Evolutionary conservation across 2,113 vertebrate genomes (phyloP), one percentile per base, ranked within the genome.

Genomic region (Catharus bicknelli): DNA sequence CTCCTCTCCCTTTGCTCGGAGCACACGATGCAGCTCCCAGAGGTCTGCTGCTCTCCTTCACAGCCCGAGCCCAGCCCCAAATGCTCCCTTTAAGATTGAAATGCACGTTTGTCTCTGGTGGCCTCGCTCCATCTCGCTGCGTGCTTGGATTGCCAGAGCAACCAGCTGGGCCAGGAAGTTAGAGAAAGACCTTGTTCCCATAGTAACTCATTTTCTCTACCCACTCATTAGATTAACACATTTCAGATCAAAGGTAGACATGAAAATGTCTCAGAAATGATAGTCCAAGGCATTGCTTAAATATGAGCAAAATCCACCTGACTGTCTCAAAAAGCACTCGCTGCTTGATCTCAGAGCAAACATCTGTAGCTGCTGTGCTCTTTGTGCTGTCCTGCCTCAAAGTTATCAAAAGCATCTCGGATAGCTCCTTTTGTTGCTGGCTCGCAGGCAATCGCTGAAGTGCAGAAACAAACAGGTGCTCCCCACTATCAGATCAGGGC

Each of bases 141-240:
- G 3, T 86, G 85, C 75, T 91, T 80, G 0, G 1, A 77, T 51
- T 94, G 59, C 77, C 40, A 58, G 88, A 93, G 90, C 88, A 93
- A 76, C 62, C 94, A 83, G 64, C 72, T 85, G 72, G 79, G 94
- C 70, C 67, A 80, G 42, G 51, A 91, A 95, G 72, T 91, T 70
- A 68, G 36, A 92, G 81, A 69, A 85, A 85, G 90, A 62, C 0
- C 0, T 58, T 63, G 93, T 95, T 95, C 88, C 93, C 92, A 96
- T 91, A 93, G 94, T 95, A 96, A 95, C 94, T 87, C 42, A 61
- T 83, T 88, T 88, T n/a, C 85, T 76, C 75, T 88, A 86, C 79
- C 79, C 75, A 51, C 82, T 95, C 79, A 88, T 95, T 94, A 93
- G 90, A 88, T 86, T 77, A 95, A 93, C 82, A 85, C 67, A 51